phyloP scores from a whole-genome alignment of 2,113 vertebrate genomes.

The Panthera tigris region DNA sequence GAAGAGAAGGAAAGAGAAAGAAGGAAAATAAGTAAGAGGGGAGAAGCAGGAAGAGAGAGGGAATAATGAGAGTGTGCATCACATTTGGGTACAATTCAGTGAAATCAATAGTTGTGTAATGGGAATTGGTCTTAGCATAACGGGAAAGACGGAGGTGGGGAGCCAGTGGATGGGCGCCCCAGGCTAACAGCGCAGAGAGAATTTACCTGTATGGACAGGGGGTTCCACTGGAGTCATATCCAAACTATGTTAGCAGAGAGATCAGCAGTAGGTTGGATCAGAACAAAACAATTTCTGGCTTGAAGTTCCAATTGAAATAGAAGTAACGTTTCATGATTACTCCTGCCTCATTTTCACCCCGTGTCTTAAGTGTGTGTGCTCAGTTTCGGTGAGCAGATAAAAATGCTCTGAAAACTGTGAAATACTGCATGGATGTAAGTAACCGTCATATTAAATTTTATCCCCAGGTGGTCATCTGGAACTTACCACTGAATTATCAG shows the following conservation, averaged over 20 bases:
- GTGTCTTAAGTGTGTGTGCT: background rate
- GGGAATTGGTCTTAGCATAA: background rate
- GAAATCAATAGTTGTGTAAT: too few relatives aligned
- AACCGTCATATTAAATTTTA: background rate
- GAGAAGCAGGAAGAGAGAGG: too few relatives aligned
- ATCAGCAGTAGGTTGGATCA: background rate
- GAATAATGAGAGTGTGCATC: background rate
- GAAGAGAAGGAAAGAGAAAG: too few relatives aligned
- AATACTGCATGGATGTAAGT: background rate
- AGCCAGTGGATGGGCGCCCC: too few relatives aligned
- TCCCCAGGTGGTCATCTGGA: background rate
- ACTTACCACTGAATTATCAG: background rate
- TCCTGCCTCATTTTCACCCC: background rate
- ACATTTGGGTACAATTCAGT: background rate
- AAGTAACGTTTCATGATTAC: background rate
- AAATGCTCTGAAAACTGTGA: background rate
- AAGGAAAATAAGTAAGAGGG: background rate
- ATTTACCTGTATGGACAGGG: background rate
- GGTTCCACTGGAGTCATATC: background rate
- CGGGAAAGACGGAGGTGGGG: accelerated
- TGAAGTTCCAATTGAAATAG: background rate
- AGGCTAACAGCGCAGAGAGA: background rate
- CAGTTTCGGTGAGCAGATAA: background rate
- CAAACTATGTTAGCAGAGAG: background rate
- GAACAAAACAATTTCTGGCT: background rate